Percentiles rank a stretch among this genome's conserved stretches.
These are phyloP conservation scores for Aspidiotus rigidus DNA, from an alignment of 2,888 invertebrate genomes.

Conservation along the genomic window DNA sequence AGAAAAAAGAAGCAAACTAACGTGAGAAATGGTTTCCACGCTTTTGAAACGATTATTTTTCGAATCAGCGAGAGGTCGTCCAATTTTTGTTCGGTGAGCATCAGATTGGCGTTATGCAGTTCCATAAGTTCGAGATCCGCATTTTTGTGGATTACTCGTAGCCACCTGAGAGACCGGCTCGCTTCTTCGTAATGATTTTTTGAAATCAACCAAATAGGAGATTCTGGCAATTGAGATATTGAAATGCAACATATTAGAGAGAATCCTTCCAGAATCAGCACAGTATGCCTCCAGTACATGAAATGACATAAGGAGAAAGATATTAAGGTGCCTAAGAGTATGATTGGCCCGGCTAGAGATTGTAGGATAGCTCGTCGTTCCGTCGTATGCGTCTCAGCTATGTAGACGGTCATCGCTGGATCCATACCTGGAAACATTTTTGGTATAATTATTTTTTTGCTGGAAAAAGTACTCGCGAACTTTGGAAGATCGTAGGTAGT, in stretches of 20 bases:
- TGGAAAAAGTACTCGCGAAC: neutral
- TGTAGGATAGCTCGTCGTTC: slow-evolving; percentile 58
- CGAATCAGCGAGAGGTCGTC: slow-evolving; percentile 2
- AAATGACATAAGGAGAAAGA: slow-evolving; percentile 59
- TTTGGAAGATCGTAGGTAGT: slow-evolving; percentile 1
- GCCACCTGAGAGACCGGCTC: slow-evolving; percentile 40
- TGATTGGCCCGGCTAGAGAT: slow-evolving; percentile 58
- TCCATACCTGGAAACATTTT: slow-evolving; percentile 51
- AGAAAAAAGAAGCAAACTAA: slow-evolving; percentile 56
- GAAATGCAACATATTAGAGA: neutral
- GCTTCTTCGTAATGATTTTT: neutral
- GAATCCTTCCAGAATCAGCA: neutral
- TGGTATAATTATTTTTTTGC: neutral
- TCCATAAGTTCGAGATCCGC: slow-evolving; percentile 57
- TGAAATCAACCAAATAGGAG: slow-evolving; percentile 11
- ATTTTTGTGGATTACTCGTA: slow-evolving; percentile 52
- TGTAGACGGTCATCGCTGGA: slow-evolving; percentile 57
- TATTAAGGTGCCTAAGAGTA: slow-evolving; percentile 60
- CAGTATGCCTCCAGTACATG: slow-evolving; percentile 51
- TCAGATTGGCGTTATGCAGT: slow-evolving; percentile 40
- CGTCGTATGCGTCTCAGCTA: slow-evolving; percentile 58
- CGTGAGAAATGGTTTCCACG: slow-evolving; percentile 58
- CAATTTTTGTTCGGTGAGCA: neutral
- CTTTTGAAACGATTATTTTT: slow-evolving; percentile 47
- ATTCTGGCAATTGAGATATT: slow-evolving; percentile 48